phyloP scores from a whole-genome alignment of 2,797 vertebrate species.

The Xenops minutus region DNA sequence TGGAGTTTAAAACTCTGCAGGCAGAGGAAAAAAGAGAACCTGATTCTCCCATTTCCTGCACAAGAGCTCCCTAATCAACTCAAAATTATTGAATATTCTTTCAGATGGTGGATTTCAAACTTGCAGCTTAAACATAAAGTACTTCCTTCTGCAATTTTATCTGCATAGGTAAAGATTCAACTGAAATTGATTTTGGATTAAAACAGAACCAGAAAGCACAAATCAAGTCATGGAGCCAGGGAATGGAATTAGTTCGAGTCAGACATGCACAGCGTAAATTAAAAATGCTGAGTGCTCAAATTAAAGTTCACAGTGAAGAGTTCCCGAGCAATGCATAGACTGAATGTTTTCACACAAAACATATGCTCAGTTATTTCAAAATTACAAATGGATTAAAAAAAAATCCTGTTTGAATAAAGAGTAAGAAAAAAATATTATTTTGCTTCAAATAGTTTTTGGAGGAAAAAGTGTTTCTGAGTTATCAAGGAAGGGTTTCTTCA shows the following conservation, averaged over 20 bases:
- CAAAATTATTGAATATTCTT: conserved; percentile 25
- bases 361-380: not conserved
- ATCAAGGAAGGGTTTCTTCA: not conserved
- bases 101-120: conserved; percentile 17
- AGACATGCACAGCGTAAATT: not conserved
- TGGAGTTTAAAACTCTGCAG: not conserved
- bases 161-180: not conserved
- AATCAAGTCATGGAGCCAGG: not conserved
- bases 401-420: not conserved
- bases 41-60: not conserved
- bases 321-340: not conserved
- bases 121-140: not conserved
- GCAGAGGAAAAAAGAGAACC: not conserved
- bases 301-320: not conserved
- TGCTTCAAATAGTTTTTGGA: not conserved
- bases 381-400: not conserved
- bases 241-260: conserved; percentile 6
- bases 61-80: not conserved
- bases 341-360: not conserved
- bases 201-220: conserved; percentile 2
- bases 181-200: conserved; percentile 46
- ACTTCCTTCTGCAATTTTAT: conserved; percentile 10
- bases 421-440: not conserved
- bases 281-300: conserved; percentile 17
- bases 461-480: not conserved